Percentiles rank a stretch among this genome's conserved stretches.
Evolutionary conservation across 2,113 vertebrate genomes (phyloP).

Genomic region (Spilogale gracilis): DNA sequence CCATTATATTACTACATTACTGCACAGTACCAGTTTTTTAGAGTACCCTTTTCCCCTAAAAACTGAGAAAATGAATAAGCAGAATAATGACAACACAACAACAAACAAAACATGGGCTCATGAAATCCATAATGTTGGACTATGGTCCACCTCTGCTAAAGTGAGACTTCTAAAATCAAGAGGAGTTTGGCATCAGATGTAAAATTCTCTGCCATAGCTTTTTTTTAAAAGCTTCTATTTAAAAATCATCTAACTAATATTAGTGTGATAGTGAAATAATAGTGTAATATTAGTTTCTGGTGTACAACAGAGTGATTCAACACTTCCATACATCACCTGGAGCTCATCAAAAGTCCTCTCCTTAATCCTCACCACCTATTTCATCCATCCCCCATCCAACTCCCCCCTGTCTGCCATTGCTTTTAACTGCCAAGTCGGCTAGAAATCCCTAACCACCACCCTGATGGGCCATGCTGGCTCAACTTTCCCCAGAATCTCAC

Average conservation of each 20-base stretch:
- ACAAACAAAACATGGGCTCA: background rate
- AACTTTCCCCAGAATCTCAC: background rate
- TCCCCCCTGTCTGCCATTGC: background rate
- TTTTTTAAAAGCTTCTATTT: background rate
- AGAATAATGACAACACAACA: background rate
- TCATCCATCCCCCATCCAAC: background rate
- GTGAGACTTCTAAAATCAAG: background rate
- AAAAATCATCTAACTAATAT: background rate
- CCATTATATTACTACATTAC: background rate
- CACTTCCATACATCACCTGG: background rate
- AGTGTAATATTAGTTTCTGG: background rate
- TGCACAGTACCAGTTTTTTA: background rate
- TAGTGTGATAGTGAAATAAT: background rate
- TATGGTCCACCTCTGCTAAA: background rate
- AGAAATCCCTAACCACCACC: background rate
- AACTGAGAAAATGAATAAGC: background rate
- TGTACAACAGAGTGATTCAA: background rate
- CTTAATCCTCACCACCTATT: background rate
- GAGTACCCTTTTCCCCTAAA: background rate
- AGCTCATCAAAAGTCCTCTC: background rate
- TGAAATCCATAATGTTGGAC: background rate
- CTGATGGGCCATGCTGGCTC: background rate
- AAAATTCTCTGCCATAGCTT: background rate
- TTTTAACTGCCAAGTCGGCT: background rate
- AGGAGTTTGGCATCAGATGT: background rate